These are phyloP conservation scores for Pammene fasciana DNA, from an alignment of 2,888 invertebrate species.

Conservation along the genomic window DNA sequence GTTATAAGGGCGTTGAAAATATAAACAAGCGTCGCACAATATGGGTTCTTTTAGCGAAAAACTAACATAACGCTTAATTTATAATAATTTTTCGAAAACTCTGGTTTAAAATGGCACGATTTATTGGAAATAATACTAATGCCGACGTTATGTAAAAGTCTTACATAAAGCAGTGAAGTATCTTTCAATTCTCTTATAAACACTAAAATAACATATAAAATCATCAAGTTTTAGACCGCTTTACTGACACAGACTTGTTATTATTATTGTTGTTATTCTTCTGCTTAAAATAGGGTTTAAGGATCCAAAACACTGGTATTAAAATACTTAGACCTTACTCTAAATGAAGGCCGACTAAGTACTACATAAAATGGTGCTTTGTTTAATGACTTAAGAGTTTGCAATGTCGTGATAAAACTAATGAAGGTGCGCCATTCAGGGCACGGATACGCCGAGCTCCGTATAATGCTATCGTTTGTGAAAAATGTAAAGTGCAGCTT, in stretches of 20 bases:
- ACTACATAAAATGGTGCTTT: slow-evolving; percentile 25
- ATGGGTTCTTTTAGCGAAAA: too few species aligned
- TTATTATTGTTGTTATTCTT: background rate
- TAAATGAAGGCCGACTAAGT: slow-evolving; percentile 21
- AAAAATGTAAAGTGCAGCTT: background rate
- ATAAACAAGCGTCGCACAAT: too few species aligned
- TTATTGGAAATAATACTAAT: too few species aligned
- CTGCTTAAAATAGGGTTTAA: background rate
- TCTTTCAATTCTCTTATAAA: too few species aligned
- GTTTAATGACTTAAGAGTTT: slow-evolving; percentile 28
- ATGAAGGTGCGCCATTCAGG: slow-evolving; percentile 20
- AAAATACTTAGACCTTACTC: slow-evolving; percentile 4
- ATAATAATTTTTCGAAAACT: too few species aligned
- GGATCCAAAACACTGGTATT: slow-evolving; percentile 5
- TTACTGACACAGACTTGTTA: background rate
- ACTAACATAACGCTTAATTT: too few species aligned
- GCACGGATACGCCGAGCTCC: slow-evolving; percentile 4
- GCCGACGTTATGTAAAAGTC: too few species aligned
- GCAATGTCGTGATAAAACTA: slow-evolving; percentile 18
- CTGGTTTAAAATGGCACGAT: too few species aligned
- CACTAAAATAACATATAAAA: too few species aligned
- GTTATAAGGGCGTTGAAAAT: too few species aligned
- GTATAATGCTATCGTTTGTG: slow-evolving; percentile 27
- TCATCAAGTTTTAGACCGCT: too few species aligned
- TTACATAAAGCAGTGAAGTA: too few species aligned